A percentile compares a stretch with the other conserved stretches of the same genome.
These are phyloP conservation scores for Drosophila chauvacae DNA, from an alignment of 1,140 invertebrate species.

Conservation along the genomic window DNA sequence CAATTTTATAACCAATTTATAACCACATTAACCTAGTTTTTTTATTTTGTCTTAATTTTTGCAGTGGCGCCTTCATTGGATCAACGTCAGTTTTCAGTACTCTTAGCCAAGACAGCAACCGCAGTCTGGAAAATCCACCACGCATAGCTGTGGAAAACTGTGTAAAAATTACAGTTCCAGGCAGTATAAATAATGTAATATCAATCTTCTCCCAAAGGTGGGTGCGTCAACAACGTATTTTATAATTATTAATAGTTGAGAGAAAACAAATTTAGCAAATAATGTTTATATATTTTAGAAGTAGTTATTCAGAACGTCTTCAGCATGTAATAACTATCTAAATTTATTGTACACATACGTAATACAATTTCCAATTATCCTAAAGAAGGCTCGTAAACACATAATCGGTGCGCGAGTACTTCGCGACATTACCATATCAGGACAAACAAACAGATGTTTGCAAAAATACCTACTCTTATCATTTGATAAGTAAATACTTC, in stretches of 20 bases:
- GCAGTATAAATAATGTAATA: not conserved
- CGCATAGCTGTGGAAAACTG: not conserved
- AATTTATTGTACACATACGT: too few species aligned
- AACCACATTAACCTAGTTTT: not conserved
- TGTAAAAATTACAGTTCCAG: not conserved
- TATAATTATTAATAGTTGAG: not conserved
- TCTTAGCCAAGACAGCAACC: not conserved
- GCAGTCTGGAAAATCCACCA: not conserved
- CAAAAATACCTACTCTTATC: conserved; percentile 20
- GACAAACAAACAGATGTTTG: conserved; percentile 42
- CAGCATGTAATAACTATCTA: too few species aligned
- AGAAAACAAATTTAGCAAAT: not conserved
- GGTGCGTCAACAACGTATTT: too few species aligned
- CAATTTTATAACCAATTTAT: not conserved
- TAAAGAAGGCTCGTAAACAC: not conserved
- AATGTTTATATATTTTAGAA: not conserved
- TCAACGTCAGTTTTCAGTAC: not conserved
- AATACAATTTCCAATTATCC: too few species aligned
- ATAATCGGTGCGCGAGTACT: not conserved
- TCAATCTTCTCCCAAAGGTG: too few species aligned
- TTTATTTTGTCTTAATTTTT: not conserved
- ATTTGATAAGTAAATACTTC: conserved; percentile 11
- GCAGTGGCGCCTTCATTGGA: not conserved
- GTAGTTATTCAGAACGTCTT: not conserved
- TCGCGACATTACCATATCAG: conserved; percentile 17